These are phyloP conservation scores for Triplophysa dalaica DNA, from an alignment of 2,113 vertebrate genomes.

Conservation along the genomic window DNA sequence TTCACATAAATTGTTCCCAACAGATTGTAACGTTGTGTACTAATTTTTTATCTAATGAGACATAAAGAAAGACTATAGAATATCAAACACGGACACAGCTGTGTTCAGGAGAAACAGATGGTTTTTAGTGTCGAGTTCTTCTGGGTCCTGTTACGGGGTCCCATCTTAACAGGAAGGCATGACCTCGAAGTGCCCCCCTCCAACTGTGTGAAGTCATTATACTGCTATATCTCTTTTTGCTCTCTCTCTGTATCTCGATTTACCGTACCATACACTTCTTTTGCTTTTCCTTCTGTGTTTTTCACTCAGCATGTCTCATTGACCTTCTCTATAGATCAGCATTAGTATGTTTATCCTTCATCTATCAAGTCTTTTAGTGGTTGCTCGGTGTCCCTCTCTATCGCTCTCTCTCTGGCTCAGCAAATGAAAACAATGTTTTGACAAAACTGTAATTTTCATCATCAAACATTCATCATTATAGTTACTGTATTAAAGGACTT, in stretches of 20 bases:
- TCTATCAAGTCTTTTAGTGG: slow-evolving; percentile 17
- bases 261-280: background rate
- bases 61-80: background rate
- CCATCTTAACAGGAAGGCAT: slow-evolving; percentile 1
- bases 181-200: background rate
- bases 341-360: slow-evolving; percentile 38
- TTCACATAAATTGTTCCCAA: background rate
- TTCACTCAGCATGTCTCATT: background rate
- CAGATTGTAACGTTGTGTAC: background rate
- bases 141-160: slow-evolving; percentile 18
- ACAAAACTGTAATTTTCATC: no score
- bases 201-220: slow-evolving; percentile 9
- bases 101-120: slow-evolving; percentile 20
- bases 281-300: background rate
- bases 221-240: background rate
- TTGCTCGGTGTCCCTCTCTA: slow-evolving; percentile 12
- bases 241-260: background rate
- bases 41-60: background rate
- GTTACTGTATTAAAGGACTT: background rate
- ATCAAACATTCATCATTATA: slow-evolving; percentile 2
- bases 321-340: slow-evolving; percentile 55
- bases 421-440: no score
- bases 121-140: slow-evolving; percentile 19
- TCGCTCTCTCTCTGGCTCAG: slow-evolving; percentile 4
- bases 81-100: slow-evolving; percentile 11